Evolutionary conservation across 2,888 invertebrate species (phyloP).

Genomic region (Marasmarcha lunaedactyla): DNA sequence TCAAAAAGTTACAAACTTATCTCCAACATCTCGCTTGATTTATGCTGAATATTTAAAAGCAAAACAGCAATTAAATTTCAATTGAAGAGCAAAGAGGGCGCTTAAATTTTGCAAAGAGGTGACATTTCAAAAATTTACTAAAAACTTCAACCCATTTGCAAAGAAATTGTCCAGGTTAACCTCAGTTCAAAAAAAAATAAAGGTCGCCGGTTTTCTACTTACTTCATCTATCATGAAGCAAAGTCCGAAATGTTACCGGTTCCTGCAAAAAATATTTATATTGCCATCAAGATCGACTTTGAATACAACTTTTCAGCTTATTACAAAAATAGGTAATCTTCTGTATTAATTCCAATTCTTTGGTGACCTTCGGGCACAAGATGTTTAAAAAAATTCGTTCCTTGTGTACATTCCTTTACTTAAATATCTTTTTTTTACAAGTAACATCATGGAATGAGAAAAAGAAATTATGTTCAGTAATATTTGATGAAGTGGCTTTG

Average conservation of each 20-base stretch:
- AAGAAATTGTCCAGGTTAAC: constrained; percentile 11
- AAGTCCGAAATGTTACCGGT: constrained; percentile 8
- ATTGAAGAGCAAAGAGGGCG: constrained; percentile 2
- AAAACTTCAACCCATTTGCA: constrained; percentile 9
- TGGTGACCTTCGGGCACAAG: too few relatives aligned
- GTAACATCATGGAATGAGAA: too few relatives aligned
- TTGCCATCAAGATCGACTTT: constrained; percentile 12
- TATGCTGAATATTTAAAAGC: too few relatives aligned
- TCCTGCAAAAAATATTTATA: constrained; percentile 16
- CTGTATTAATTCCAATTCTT: too few relatives aligned
- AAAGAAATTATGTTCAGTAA: too few relatives aligned
- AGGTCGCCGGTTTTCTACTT: constrained; percentile 6
- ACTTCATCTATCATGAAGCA: constrained; percentile 8
- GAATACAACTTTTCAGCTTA: constrained; percentile 11
- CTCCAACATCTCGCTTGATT: too few relatives aligned
- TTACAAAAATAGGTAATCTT: constrained; percentile 8
- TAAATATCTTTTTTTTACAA: too few relatives aligned
- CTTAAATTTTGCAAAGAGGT: constrained; percentile 9
- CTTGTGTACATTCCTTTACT: too few relatives aligned
- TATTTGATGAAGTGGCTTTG: too few relatives aligned
- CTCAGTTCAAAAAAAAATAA: constrained; percentile 6
- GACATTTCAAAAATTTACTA: constrained; percentile 5
- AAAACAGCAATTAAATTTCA: too few relatives aligned
- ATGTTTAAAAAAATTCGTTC: too few relatives aligned
- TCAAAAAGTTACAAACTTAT: too few relatives aligned